Evolutionary conservation across 2,113 vertebrate genomes (phyloP), one percentile per base, ranked within the genome.

Genomic region (Campylomormyrus tamandua): DNA sequence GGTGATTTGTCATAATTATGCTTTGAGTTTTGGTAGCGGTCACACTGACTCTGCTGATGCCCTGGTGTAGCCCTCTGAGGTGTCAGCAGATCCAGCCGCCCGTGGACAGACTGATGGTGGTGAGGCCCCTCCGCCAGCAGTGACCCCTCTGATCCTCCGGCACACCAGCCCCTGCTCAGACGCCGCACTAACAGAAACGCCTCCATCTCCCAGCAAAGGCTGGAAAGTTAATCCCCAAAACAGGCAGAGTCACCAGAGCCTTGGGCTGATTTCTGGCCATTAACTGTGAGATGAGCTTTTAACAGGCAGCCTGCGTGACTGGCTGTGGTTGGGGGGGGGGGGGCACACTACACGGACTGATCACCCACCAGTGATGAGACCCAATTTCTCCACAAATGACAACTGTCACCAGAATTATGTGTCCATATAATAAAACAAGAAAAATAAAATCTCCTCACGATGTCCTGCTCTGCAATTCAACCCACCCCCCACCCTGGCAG

Each of bases 81-180:
- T 52, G 50, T 52, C 52, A 27, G 24, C 0, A 0, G 58, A 62
- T 9, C 58, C 58, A 62, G 58, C 8, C 2, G 24, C 24, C 58
- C 2, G 8, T 3, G 24, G 24, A 21, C 58, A 62, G 58, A 0
- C 58, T n/a, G 24, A n/a, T 62, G 58, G 56, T 2, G 56, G 56
- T 24, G 56, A 9, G 0, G 0, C 56, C 56, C 56, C 56, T 0
- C 15, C 4, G 19, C 21, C 0, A 21, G 5, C 0, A 9, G 21
- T 24, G 53, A 0, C 49, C 49, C 13, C 53, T 24, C 53, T 2
- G 53, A 56, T 56, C 53, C 21, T 21, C 53, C 53, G 0, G 5
- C 49, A 7, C 7, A 24, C 56, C 21, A 58, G 56, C 1, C 21
- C 56, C 56, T 9, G 56, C 53, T 56, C 52, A 53, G 52, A 15